These are phyloP conservation scores for Poliocrania exsul DNA, from an alignment of 2,797 vertebrate genomes.

Conservation along the genomic window DNA sequence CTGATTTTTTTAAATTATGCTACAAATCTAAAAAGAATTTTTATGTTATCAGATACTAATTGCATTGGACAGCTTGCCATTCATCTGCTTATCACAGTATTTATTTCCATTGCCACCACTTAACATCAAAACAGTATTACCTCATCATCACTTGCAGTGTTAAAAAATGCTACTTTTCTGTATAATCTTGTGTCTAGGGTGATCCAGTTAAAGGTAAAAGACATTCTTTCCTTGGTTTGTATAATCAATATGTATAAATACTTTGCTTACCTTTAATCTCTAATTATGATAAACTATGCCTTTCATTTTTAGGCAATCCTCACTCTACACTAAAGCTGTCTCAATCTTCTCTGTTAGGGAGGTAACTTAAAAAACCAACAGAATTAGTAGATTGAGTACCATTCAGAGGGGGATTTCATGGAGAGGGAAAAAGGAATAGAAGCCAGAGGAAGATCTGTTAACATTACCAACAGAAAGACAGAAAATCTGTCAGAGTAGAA, in stretches of 20 bases:
- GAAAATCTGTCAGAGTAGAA: not conserved
- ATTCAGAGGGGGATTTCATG: not conserved
- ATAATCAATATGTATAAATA: slow-evolving; percentile 13
- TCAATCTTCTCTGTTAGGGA: slow-evolving; percentile 12
- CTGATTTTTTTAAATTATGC: slow-evolving; percentile 26
- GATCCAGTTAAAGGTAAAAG: not conserved
- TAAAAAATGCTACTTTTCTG: not conserved
- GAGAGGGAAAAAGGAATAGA: not conserved
- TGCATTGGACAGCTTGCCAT: slow-evolving; percentile 23
- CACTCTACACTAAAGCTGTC: not conserved
- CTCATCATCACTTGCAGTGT: not conserved
- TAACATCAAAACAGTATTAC: slow-evolving; percentile 36
- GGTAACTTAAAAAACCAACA: not conserved
- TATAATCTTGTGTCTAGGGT: slow-evolving; percentile 9
- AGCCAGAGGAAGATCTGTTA: not conserved
- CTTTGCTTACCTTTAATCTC: not conserved
- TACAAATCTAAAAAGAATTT: slow-evolving; percentile 35
- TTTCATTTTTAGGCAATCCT: slow-evolving; percentile 18
- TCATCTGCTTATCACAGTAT: slow-evolving; percentile 33
- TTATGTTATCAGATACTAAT: slow-evolving; percentile 41
- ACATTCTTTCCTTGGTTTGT: not conserved
- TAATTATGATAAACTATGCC: not conserved
- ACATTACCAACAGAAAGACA: not conserved
- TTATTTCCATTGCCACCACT: slow-evolving; percentile 26
- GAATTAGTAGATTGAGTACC: not conserved